These are phyloP conservation scores for Spinus pinus DNA, from an alignment of 2,797 vertebrate genomes.

Conservation along the genomic window DNA sequence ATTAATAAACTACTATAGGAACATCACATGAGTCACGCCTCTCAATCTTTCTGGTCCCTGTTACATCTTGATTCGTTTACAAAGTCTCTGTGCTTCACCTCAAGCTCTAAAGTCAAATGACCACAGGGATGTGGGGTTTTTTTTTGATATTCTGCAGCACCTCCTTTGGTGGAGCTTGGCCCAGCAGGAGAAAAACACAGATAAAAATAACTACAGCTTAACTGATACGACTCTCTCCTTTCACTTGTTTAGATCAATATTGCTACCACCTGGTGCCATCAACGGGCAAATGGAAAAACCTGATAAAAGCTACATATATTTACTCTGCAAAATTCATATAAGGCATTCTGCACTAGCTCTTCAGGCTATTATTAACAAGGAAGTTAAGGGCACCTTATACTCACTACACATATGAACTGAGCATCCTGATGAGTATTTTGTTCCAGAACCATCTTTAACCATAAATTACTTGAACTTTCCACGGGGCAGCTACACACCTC, in stretches of 20 bases:
- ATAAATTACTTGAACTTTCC: neutral
- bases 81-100: neutral
- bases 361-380: neutral
- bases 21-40: conserved; percentile 21
- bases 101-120: neutral
- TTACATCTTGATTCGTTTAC: neutral
- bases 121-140: neutral
- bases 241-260: neutral
- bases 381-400: neutral
- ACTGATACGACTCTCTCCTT: neutral
- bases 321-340: neutral
- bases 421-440: neutral
- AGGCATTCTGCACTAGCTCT: neutral
- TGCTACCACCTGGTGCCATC: conserved; percentile 12
- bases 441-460: neutral
- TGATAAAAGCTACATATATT: neutral
- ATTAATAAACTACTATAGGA: conserved; percentile 54
- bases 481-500: accelerated
- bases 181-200: neutral
- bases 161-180: neutral
- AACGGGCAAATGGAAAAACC: neutral
- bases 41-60: neutral
- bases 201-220: neutral
- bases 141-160: neutral
- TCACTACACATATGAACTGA: neutral